Evolutionary conservation across 2,113 vertebrate genomes (phyloP), one percentile per base, ranked within the genome.

Genomic region (Scalopus aquaticus): DNA sequence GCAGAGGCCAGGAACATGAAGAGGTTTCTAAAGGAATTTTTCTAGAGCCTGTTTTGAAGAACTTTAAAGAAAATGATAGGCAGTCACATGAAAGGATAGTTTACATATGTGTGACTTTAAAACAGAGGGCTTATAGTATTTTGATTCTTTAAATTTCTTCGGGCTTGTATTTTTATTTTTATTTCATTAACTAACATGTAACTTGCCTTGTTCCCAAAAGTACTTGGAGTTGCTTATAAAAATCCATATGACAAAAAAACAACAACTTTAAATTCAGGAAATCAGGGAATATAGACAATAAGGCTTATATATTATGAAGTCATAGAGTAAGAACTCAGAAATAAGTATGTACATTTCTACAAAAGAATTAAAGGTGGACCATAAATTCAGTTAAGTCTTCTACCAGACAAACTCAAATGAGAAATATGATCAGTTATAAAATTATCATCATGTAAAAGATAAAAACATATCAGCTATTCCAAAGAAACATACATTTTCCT

Each of bases 221-320:
- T 51, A 76, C 84, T 83, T 76, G 6, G 26, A 28, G 44, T 92
- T 87, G 39, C 49, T 96, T 90, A 92, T 90, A 96, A 92, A 95
- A 92, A 58, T 81, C 76, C 19, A 56, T 35, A 85, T 35, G 19
- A 42, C n/a, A 77, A 74, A 91, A 20, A 56, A 7, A 86, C 54
- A 93, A 44, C 44, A 44, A 44, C 64, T 81, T 73, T 79, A 91
- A 88, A 82, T 86, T 51, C 60, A 70, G 8, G 7, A 94, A 89
- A 85, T 79, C 44, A 58, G 44, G 44, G 42, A 83, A 74, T 44
- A 86, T 24, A 91, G 60, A 95, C 89, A 91, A 78, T 6, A 9
- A 86, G 28, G 26, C 12, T 88, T 37, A 64, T 39, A 73, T 70
- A 60, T 60, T 74, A 64, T 90, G 58, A 56, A 78, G 24, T 35